These are phyloP conservation scores for Pseudeuparius sepicola DNA, from an alignment of 2,888 invertebrate species.

Conservation along the genomic window DNA sequence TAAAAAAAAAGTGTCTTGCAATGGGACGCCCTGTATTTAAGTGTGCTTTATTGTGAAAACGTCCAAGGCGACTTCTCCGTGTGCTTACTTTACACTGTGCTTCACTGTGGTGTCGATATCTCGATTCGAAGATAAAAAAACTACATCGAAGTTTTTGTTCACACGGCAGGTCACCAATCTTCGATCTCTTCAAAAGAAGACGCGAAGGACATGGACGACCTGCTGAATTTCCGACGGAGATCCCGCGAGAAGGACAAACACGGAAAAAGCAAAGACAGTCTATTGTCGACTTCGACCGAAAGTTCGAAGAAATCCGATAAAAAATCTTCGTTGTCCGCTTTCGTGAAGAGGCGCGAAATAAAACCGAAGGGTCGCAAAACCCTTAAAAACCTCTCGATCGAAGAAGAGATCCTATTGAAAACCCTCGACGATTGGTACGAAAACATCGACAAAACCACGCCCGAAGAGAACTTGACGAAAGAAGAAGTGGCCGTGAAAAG, in stretches of 20 bases:
- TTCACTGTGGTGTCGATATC: too few species aligned
- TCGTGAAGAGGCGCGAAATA: slow-evolving; percentile 24
- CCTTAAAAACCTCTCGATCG: slow-evolving; percentile 27
- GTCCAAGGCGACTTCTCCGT: too few species aligned
- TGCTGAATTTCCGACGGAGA: too few species aligned
- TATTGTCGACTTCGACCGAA: slow-evolving; percentile 13
- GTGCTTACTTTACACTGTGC: too few species aligned
- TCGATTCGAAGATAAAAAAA: too few species aligned
- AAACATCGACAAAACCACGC: slow-evolving; percentile 31
- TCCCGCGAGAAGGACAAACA: slow-evolving; percentile 11
- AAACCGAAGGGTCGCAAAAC: slow-evolving; percentile 18
- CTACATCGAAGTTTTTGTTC: too few species aligned
- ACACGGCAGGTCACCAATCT: too few species aligned
- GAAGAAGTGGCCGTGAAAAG: slow-evolving; percentile 32
- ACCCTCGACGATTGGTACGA: slow-evolving; percentile 30
- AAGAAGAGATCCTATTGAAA: slow-evolving; percentile 30
- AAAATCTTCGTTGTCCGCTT: slow-evolving; percentile 15
- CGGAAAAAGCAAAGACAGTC: slow-evolving; percentile 17
- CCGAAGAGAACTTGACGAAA: slow-evolving; percentile 30
- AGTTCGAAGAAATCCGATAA: slow-evolving; percentile 19
- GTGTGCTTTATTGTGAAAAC: too few species aligned
- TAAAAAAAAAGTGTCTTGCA: too few species aligned
- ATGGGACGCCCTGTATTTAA: too few species aligned
- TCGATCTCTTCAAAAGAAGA: too few species aligned
- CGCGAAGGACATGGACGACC: too few species aligned